Base-by-base conservation (phyloP, 1,140 invertebrate species). In the Drosophila quadrilineata region DNA sequence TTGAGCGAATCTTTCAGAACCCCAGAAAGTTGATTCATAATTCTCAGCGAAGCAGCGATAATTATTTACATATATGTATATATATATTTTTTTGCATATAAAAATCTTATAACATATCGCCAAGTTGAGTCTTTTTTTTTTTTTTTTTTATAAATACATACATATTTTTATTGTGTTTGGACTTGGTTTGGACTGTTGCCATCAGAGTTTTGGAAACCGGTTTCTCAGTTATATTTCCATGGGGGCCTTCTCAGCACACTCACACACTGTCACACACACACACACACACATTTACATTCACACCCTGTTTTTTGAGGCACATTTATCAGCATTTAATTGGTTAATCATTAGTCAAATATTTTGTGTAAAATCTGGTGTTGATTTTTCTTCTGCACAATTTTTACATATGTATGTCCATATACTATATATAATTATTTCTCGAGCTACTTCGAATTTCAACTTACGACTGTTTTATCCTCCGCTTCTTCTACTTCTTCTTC, bases 271-370 rank as follows among this genome's bases (percentile, higher is more conserved):
- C 16, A 6, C 19, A 10, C 6, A n/a, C n/a, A n/a, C n/a, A n/a
- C n/a, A n/a, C n/a, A n/a, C n/a, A n/a, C n/a, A n/a, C n/a, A n/a
- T n/a, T n/a, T n/a, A n/a, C n/a, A 3, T n/a, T 2, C 12, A 9
- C 17, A 40, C 33, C 35, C 16, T n/a, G 16, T 48, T 38, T 49
- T 43, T 36, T 9, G 36, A 36, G 21, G 24, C 38, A 46, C 54
- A 70, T 76, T 84, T 84, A 82, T 82, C 79, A 82, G 69, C 73
- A 73, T 73, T 82, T 84, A 82, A 82, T 84, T 82, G 70, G 77
- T 77, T 84, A 82, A 84, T 82, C 77, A 82, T 82, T 84, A 82
- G 73, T 84, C 77, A 82, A 82, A 82, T 82, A 84, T 73, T 66
- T 76, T 54, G n/a, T 59, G 46, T 71, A 72, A 70, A 59, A 73